These are phyloP conservation scores for Mixornis gularis DNA, from an alignment of 2,113 vertebrate species.

Conservation along the genomic window DNA sequence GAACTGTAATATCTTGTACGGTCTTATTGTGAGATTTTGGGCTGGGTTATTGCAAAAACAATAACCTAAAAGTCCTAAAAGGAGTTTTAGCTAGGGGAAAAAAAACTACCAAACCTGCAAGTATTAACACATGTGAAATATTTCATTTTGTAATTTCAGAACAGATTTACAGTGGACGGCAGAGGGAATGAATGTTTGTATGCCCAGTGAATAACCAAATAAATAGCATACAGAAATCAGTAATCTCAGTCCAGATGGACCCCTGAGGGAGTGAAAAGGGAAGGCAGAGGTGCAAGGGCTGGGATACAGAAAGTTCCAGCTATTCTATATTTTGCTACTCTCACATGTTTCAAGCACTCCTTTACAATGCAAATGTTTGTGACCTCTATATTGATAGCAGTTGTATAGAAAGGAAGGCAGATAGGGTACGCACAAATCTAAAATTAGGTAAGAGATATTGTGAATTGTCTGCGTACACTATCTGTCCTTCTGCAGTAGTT, in stretches of 20 bases:
- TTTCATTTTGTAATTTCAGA: background rate
- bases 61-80: too few relatives aligned
- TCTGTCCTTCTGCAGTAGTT: background rate
- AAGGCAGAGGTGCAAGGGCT: background rate
- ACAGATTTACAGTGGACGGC: accelerated
- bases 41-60: background rate
- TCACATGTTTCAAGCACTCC: background rate
- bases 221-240: background rate
- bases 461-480: background rate
- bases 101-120: accelerated
- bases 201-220: background rate
- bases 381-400: background rate
- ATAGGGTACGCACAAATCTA: background rate
- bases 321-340: background rate
- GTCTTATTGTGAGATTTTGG: background rate
- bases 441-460: background rate
- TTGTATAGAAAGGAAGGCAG: background rate
- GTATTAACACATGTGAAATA: background rate
- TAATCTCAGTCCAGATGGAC: background rate
- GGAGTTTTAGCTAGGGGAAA: background rate
- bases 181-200: background rate
- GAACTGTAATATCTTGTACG: background rate
- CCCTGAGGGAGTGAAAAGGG: background rate
- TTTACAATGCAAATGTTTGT: background rate
- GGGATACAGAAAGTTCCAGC: background rate